Percentiles rank a stretch among this genome's conserved stretches.
phyloP scores from a whole-genome alignment of 2,113 vertebrate genomes.

The Alethe castanea region DNA sequence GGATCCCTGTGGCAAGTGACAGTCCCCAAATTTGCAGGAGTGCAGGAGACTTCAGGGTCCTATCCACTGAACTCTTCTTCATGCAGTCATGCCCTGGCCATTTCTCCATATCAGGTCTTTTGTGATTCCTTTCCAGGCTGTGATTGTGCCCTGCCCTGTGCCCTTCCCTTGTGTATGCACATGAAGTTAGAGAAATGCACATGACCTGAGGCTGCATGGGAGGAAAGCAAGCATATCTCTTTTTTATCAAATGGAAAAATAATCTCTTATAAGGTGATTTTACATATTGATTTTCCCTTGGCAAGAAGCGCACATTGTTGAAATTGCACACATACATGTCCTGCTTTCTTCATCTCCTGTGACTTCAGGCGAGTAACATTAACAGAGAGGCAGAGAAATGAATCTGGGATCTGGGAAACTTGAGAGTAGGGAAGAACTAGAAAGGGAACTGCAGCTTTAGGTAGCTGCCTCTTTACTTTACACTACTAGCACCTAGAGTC shows the following conservation, averaged over 20 bases:
- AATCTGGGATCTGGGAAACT: background rate
- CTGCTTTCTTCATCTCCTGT: background rate
- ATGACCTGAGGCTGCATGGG: background rate
- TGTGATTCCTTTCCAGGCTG: background rate
- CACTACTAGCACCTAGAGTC: background rate
- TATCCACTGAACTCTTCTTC: background rate
- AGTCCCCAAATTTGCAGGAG: background rate
- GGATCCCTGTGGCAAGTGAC: background rate
- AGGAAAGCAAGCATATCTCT: background rate
- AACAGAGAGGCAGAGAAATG: background rate
- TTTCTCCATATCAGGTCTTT: background rate
- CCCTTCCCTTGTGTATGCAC: background rate
- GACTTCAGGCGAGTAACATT: background rate
- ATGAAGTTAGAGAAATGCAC: background rate
- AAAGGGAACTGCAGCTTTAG: background rate
- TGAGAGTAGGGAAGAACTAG: background rate
- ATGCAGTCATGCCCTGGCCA: background rate
- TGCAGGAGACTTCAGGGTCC: background rate
- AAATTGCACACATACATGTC: background rate
- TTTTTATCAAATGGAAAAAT: background rate
- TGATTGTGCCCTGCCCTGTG: fast-evolving
- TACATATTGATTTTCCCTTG: background rate
- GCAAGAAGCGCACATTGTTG: background rate
- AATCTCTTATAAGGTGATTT: background rate
- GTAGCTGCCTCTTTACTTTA: background rate